Conservation (phyloP, 2,797 vertebrate genomes). For the Rousettus madagascariensis region DNA sequence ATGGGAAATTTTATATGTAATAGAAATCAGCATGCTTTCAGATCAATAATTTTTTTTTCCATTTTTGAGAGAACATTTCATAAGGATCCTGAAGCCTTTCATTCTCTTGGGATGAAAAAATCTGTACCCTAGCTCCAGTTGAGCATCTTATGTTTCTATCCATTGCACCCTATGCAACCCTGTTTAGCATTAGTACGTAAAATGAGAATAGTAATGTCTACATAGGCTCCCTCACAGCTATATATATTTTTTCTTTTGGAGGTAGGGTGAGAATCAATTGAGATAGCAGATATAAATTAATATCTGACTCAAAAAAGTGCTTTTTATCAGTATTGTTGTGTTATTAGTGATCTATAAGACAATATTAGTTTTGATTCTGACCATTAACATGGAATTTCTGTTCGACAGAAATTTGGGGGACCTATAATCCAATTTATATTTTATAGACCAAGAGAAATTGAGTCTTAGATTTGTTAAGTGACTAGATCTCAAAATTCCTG, state of each 20-base stretch:
- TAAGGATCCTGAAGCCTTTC: background rate
- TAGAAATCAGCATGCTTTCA: background rate
- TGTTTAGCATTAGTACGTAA: background rate
- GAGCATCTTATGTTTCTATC: background rate
- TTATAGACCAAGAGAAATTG: background rate
- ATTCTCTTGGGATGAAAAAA: background rate
- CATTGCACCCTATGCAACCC: background rate
- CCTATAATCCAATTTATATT: background rate
- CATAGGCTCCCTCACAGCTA: background rate
- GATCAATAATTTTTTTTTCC: background rate
- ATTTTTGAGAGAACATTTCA: background rate
- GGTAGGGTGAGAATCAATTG: background rate
- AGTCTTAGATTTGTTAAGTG: background rate
- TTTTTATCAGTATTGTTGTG: background rate
- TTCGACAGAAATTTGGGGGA: background rate
- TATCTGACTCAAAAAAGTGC: background rate
- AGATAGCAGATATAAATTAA: background rate
- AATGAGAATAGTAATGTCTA: background rate
- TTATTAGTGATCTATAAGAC: background rate
- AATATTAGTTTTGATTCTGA: background rate
- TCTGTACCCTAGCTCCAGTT: background rate
- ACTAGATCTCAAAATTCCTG: background rate
- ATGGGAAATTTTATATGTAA: background rate
- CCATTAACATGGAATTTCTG: background rate
- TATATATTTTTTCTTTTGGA: background rate